Base-by-base conservation (phyloP, 2,888 invertebrate genomes). In the Cosmia pyralina region DNA sequence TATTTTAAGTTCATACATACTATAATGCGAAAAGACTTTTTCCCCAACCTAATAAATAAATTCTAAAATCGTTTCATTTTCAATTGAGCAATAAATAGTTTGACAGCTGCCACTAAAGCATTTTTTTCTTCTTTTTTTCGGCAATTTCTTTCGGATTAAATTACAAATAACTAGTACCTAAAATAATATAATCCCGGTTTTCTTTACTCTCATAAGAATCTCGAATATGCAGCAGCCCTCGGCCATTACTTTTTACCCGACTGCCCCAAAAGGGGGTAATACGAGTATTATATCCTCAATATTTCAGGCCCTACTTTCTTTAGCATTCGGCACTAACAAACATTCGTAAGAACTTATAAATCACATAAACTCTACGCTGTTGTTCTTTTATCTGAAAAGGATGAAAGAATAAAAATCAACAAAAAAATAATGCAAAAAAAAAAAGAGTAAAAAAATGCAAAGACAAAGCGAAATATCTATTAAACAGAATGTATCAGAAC, bases 301-400 rank as follows among this genome's bases (percentile, higher is more conserved):
- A 63, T 58, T 11, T 63, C 46, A 28, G 62, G 44, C 72, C 11
- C 64, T 38, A 65, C 28, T 34, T 46, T 19, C 4, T 7, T 28
- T 65, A 46, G 64, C 76, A 72, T 60, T 77, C 59, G n/a, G 59
- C 85, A 65, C 85, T 79, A 77, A 90, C 76, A 77, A 94, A 78
- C 75, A 91, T 83, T 48, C 84, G 88, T 52, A 93, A 86, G 69
- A 91, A 91, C 82, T 88, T 92, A 91, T 91, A 91, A 60, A 91
- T 68, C 68, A 92, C 84, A 85, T 87, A 87, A 74, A 86, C 72
- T 73, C 85, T 90, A 86, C 85, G 88, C 68, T 84, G 87, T 69
- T 81, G 87, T 75, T 86, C 87, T 87, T 88, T 92, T 74, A 94
- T 92, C 94, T 94, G 94, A 93, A 93, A 92, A 85, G 87, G 83